A percentile compares a stretch with the other conserved stretches of the same genome.
Conservation (phyloP, 2,113 vertebrate genomes). For the Plectropomus leopardus region DNA sequence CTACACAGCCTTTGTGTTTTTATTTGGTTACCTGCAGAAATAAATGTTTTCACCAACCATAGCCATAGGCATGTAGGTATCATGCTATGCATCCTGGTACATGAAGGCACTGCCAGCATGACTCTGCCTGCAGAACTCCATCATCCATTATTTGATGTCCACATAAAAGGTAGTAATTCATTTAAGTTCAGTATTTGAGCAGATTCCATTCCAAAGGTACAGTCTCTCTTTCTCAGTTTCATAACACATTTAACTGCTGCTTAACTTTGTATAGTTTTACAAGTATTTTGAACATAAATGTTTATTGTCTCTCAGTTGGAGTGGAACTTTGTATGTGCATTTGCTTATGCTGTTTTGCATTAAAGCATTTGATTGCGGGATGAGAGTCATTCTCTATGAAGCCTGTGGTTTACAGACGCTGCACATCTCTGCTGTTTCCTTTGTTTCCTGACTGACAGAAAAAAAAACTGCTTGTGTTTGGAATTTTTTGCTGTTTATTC, state of each 20-base stretch:
- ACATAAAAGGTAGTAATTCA: too few species aligned
- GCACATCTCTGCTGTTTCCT: slow-evolving; percentile 41
- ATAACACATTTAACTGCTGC: not conserved
- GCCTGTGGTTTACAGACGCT: slow-evolving; percentile 43
- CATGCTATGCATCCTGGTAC: too few species aligned
- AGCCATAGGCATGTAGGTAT: too few species aligned
- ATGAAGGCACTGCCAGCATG: too few species aligned
- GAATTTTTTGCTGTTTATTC: slow-evolving; percentile 53
- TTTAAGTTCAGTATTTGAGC: not conserved
- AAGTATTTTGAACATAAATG: not conserved
- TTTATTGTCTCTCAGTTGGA: slow-evolving; percentile 18
- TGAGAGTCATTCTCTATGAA: slow-evolving; percentile 9
- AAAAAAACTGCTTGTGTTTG: slow-evolving; percentile 24
- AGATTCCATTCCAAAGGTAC: not conserved
- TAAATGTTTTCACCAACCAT: too few species aligned
- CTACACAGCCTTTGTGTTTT: too few species aligned
- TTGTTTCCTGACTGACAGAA: slow-evolving; percentile 18
- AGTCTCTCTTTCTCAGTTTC: not conserved
- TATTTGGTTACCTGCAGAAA: too few species aligned
- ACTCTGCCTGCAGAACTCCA: too few species aligned
- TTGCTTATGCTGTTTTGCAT: slow-evolving; percentile 44
- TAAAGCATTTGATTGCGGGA: slow-evolving; percentile 34
- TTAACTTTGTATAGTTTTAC: not conserved
- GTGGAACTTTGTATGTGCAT: slow-evolving; percentile 2
- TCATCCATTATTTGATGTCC: too few species aligned